Evolutionary conservation across 2,888 invertebrate species (phyloP).

Genomic region (Bhutanitis thaidina): DNA sequence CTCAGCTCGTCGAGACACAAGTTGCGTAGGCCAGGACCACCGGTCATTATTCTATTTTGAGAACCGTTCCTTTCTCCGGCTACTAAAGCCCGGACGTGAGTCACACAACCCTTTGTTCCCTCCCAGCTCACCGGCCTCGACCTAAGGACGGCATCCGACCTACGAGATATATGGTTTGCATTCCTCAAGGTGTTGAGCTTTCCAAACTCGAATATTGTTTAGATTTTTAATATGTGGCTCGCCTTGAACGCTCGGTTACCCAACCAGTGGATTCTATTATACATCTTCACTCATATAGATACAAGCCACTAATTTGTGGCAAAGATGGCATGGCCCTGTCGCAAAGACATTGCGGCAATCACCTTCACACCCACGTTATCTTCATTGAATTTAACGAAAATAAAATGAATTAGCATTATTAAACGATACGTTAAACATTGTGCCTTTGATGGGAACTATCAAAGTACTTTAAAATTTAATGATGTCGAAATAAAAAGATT

Average conservation of each 20-base stretch:
- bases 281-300: slow-evolving; percentile 44
- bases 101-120: slow-evolving; percentile 68
- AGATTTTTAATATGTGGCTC: slow-evolving; percentile 61
- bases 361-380: slow-evolving; percentile 21
- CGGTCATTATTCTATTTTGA: slow-evolving; percentile 65
- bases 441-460: slow-evolving; percentile 4
- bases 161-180: slow-evolving; percentile 27
- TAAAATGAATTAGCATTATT: slow-evolving; percentile 12
- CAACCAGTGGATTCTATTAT: slow-evolving; percentile 61
- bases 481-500: not conserved
- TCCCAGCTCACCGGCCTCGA: slow-evolving; percentile 48
- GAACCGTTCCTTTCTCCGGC: slow-evolving; percentile 58
- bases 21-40: slow-evolving; percentile 59
- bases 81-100: slow-evolving; percentile 62
- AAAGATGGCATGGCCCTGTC: slow-evolving; percentile 31
- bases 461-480: not conserved
- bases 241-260: slow-evolving; percentile 63
- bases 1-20: slow-evolving; percentile 42
- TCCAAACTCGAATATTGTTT: slow-evolving; percentile 62
- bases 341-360: slow-evolving; percentile 21
- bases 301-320: slow-evolving; percentile 50
- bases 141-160: slow-evolving; percentile 38
- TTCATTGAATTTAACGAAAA: slow-evolving; percentile 16
- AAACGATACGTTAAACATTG: slow-evolving; percentile 4
- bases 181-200: slow-evolving; percentile 50